These are phyloP conservation scores for Lophotis ruficrista DNA, from an alignment of 2,113 vertebrate genomes.

Conservation along the genomic window DNA sequence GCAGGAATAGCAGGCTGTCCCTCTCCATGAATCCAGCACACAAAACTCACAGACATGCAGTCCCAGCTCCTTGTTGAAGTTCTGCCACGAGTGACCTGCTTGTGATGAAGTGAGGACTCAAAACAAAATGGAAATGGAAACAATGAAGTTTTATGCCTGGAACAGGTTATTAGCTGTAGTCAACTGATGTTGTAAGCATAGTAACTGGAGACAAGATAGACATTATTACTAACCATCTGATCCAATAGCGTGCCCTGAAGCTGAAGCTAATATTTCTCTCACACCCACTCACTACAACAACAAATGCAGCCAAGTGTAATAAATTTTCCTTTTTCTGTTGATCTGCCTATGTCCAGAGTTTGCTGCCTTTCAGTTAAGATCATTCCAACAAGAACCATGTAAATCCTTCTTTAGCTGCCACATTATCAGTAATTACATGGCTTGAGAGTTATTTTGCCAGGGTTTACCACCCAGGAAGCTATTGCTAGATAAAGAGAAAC, in stretches of 20 bases:
- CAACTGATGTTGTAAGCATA: neutral
- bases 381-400: neutral
- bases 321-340: slow-evolving; percentile 21
- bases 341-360: neutral
- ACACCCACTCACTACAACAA: slow-evolving; percentile 50
- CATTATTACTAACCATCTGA: slow-evolving; percentile 19
- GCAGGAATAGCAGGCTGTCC: neutral
- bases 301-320: slow-evolving; percentile 36
- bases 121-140: slow-evolving; percentile 21
- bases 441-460: neutral
- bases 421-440: neutral
- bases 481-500: neutral
- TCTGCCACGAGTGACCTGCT: neutral
- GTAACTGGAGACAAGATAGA: slow-evolving; percentile 22
- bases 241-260: neutral
- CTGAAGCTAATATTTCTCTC: slow-evolving; percentile 51
- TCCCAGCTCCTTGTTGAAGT: neutral
- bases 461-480: neutral
- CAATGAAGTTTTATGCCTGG: neutral
- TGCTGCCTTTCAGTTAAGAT: neutral
- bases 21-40: neutral
- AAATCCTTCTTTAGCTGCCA: neutral
- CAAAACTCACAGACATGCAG: rapidly evolving
- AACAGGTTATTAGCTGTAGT: slow-evolving; percentile 31
- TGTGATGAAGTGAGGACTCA: neutral